Base-by-base conservation (phyloP, 2,888 invertebrate species). In the Nomada fabriciana region DNA sequence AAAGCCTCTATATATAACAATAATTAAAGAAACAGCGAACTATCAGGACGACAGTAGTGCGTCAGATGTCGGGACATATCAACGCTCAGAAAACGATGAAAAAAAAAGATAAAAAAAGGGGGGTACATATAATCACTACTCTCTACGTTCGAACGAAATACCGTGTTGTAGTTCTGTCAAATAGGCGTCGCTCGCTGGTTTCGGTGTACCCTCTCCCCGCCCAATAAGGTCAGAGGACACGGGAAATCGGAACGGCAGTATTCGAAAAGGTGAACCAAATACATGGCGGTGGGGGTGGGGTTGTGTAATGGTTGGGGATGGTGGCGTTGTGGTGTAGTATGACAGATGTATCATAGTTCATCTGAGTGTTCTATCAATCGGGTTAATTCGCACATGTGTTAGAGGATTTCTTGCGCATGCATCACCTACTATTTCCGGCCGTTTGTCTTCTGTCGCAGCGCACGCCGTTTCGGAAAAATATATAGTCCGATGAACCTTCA, bases 171-270 rank as follows among this genome's bases (percentile, higher is more conserved):
- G 71, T 83, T 80, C 85, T 87, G 87, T 86, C 76, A 76, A 85
- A 87, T 76, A 82, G 85, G 69, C 87, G 76, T 85, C 78, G 77
- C 80, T 83, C 75, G 79, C 81, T 85, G 89, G 82, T 83, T 77
- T 86, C 80, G 85, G 85, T 89, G 89, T 87, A 88, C 89, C 86
- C 88, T 87, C 88, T 89, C 89, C 88, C 89, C 89, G 89, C 88
- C 88, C 89, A 89, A 89, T 89, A 86, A 88, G 88, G 88, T 88
- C 82, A 77, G 67, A 89, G 88, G 89, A 86, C 67, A 87, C 80
- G 78, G 77, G 71, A 63, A 72, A 67, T 55, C 76, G 71, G 82
- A 86, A 84, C 65, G 82, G 74, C 77, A 63, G 57, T 78, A 29
- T 60, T 42, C 47, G 47, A 68, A 53, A 55, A 29, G 68, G 70